Evolutionary conservation across 1,140 invertebrate genomes (phyloP).

Genomic region (Caenorhabditis elegans): WBcel235 BX284605.5:114501-115000

Average conservation of each 20-base stretch:
- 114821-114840: not conserved
- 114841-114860: not conserved
- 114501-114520: no score
- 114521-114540: no score
- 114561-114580: no score
- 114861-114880: not conserved
- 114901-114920: no score
- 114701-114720: not conserved
- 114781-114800: not conserved
- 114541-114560: no score
- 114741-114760: not conserved
- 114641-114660: no score
- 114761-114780: not conserved
- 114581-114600: no score
- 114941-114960: not conserved
- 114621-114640: no score
- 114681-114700: not conserved
- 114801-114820: not conserved
- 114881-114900: not conserved
- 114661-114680: not conserved
- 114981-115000: no score
- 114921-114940: not conserved
- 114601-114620: no score
- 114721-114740: not conserved
- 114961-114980: not conserved